Base-by-base conservation (phyloP, 2,888 invertebrate species). In the Onthophagus sagittarius region DNA sequence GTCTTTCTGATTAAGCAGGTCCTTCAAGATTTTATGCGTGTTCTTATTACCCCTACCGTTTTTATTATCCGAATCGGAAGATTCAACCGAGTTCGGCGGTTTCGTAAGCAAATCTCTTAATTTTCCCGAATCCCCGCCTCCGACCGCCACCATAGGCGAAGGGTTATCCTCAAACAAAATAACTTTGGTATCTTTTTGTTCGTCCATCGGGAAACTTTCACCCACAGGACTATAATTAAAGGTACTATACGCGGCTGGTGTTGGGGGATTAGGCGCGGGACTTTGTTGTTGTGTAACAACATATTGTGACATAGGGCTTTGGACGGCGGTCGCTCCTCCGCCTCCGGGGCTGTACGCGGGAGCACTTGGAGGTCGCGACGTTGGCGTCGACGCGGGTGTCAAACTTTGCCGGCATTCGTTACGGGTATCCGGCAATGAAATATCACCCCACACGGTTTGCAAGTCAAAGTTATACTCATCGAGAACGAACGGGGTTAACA, bases 331-430 rank as follows among this genome's bases (percentile, higher is more conserved):
- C 39, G 39, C 11, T 9, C 39, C 39, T 9, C 39, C 39, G 31
- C 82, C 80, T 71, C 83, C 83, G 69, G 85, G 83, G 78, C 85
- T 81, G 74, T 81, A 86, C 75, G 86, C 80, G n/a, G 87, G 86
- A 76, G 86, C 87, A 80, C 87, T 87, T 33, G 90, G 89, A 69
- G 87, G 86, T 71, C 87, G 86, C 69, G 90, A 90, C 69, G 91
- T 88, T 70, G 91, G 90, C 72, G 91, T 88, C 23, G 90, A 89
- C 73, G 90, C 90, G 77, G 89, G 89, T 62, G 89, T 87, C 63
- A 89, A 87, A 79, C 90, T 91, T 77, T 90, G 88, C 76, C 91
- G 86, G 64, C 91, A 91, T 79, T 90, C 90, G 23, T 92, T 90
- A 75, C 91, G 83, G 69, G 80, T 77, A 62, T 82, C 81, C 72